Evolutionary conservation across 1,140 invertebrate genomes (phyloP).

Genomic region (Papilio aristodemus): DNA sequence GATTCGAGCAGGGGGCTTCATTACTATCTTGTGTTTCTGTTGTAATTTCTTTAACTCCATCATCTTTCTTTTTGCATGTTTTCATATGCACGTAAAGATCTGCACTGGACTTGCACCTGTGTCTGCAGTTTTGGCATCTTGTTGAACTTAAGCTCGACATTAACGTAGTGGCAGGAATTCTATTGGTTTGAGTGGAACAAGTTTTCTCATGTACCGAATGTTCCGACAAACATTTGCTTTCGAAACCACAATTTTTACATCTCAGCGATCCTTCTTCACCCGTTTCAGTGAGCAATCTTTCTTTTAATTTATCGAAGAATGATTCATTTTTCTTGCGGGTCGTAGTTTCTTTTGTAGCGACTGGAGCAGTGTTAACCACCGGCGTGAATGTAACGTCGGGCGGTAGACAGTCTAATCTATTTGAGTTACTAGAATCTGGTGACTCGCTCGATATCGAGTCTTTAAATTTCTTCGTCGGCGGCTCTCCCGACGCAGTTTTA

Average conservation of each 20-base stretch:
- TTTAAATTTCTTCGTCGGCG: constrained; percentile 69
- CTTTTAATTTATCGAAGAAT: constrained; percentile 91
- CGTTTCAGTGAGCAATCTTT: constrained; percentile 83
- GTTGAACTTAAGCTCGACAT: constrained; percentile 83
- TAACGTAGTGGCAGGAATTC: constrained; percentile 57
- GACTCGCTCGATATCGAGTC: constrained; percentile 46
- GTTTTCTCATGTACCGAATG: constrained; percentile 87
- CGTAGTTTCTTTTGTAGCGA: constrained; percentile 50
- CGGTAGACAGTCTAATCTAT: constrained; percentile 53
- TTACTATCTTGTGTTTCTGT: constrained; percentile 60
- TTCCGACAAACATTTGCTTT: constrained; percentile 92
- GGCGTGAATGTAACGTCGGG: constrained; percentile 60
- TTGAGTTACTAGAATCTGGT: constrained; percentile 41
- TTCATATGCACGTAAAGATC: constrained; percentile 88
- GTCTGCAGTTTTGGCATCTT: constrained; percentile 91
- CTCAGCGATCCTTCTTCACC: constrained; percentile 82
- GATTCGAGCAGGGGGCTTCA: constrained; percentile 43
- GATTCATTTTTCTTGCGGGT: constrained; percentile 85
- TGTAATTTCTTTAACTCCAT: constrained; percentile 51
- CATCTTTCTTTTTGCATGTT: constrained; percentile 82
- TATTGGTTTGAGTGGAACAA: constrained; percentile 74
- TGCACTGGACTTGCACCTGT: constrained; percentile 89
- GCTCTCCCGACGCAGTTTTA: constrained; percentile 57
- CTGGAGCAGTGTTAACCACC: constrained; percentile 43
- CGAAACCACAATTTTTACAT: constrained; percentile 88